phyloP scores from a whole-genome alignment of 2,797 vertebrate genomes.

The Enteromius paludinosus region DNA sequence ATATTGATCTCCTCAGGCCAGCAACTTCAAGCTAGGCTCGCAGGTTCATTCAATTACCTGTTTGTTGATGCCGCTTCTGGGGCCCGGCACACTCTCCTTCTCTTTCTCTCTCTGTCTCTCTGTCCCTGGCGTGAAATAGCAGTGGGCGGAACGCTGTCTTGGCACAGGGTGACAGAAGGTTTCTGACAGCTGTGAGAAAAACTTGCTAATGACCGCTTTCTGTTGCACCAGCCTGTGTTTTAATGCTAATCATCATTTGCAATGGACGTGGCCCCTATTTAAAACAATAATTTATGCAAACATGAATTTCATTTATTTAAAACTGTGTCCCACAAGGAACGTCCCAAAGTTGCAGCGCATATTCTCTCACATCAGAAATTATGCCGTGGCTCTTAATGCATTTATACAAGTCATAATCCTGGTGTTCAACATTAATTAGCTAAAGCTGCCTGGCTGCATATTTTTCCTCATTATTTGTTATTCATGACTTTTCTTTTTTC shows the following conservation, averaged over 20 bases:
- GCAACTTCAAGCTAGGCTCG: slow-evolving; percentile 66
- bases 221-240: slow-evolving; percentile 67
- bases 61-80: slow-evolving; percentile 70
- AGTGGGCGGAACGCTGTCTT: slow-evolving; percentile 40
- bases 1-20: slow-evolving; percentile 75
- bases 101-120: slow-evolving; percentile 32
- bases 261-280: slow-evolving; percentile 69
- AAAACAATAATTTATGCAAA: slow-evolving; percentile 79
- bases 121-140: slow-evolving; percentile 20
- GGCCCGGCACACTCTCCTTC: slow-evolving; percentile 57
- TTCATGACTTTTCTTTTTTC: slow-evolving; percentile 63
- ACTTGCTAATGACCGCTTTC: slow-evolving; percentile 74
- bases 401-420: slow-evolving; percentile 82
- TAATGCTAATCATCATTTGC: slow-evolving; percentile 73
- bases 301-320: slow-evolving; percentile 78
- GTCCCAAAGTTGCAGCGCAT: slow-evolving; percentile 76
- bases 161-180: slow-evolving; percentile 69
- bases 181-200: slow-evolving; percentile 73
- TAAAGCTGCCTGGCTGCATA: slow-evolving; percentile 72
- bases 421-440: slow-evolving; percentile 78
- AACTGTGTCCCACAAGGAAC: slow-evolving; percentile 75
- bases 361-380: slow-evolving; percentile 79
- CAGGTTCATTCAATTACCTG: slow-evolving; percentile 72
- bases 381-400: slow-evolving; percentile 74
- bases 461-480: slow-evolving; percentile 74